phyloP scores from a whole-genome alignment of 2,888 invertebrate species.

The Gisinianus flammeolus region DNA sequence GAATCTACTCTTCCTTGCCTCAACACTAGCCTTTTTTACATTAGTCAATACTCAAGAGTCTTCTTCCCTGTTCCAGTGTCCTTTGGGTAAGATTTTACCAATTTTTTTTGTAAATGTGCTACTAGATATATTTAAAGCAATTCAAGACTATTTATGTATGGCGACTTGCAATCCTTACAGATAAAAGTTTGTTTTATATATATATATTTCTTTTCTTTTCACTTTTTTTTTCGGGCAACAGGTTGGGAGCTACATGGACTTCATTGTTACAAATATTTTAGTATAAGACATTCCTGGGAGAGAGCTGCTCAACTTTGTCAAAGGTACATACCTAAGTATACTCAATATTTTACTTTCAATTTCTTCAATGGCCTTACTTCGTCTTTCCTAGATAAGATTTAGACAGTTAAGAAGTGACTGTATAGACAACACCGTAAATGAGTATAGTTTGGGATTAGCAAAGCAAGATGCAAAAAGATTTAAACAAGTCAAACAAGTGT shows the following conservation, averaged over 20 bases:
- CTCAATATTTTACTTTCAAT: constrained; percentile 1
- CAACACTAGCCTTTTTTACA: constrained; percentile 46
- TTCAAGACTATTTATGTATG: background rate
- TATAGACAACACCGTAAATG: too few species aligned
- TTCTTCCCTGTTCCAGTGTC: constrained; percentile 59
- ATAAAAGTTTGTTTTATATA: background rate
- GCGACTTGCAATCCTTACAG: background rate
- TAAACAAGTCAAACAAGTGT: background rate
- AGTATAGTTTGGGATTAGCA: too few species aligned
- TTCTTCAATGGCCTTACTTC: background rate
- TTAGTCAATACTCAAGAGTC: constrained; percentile 42
- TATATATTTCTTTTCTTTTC: background rate
- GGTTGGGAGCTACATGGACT: constrained; percentile 92
- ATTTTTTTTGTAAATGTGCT: too few species aligned
- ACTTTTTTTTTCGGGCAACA: constrained; percentile 62
- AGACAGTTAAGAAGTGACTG: background rate
- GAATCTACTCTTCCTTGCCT: constrained; percentile 31
- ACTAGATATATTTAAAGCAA: too few species aligned
- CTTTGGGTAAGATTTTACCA: constrained; percentile 57
- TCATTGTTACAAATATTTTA: constrained; percentile 94
- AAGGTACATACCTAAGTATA: constrained; percentile 65
- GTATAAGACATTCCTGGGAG: constrained; percentile 94
- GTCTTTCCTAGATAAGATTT: background rate
- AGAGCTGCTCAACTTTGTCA: constrained; percentile 93
- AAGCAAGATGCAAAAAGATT: too few species aligned